phyloP scores from a whole-genome alignment of 2,797 vertebrate genomes.

The Chelonia mydas region DNA sequence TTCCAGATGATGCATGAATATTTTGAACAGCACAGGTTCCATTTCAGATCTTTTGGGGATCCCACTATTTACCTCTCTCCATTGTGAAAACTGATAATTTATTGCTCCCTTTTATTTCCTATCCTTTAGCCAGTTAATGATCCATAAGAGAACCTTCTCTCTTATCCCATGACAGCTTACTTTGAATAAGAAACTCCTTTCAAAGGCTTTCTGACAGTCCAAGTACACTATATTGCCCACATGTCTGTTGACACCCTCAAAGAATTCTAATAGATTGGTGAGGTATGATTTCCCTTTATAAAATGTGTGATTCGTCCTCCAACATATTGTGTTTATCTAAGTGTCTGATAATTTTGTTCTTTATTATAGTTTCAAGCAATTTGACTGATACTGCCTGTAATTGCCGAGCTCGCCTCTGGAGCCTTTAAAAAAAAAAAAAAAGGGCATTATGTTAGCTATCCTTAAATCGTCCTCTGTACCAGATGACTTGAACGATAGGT shows the following conservation, averaged over 20 bases:
- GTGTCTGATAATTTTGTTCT: not conserved
- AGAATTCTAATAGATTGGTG: not conserved
- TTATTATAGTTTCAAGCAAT: not conserved
- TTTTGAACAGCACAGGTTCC: no score
- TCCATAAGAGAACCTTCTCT: not conserved
- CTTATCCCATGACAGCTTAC: not conserved
- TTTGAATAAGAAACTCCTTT: not conserved
- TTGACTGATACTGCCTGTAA: not conserved
- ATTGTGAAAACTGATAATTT: not conserved
- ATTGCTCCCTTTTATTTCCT: not conserved
- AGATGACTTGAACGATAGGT: not conserved
- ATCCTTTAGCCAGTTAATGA: not conserved
- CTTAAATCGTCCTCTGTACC: not conserved
- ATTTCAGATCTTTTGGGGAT: no score
- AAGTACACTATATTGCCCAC: not conserved
- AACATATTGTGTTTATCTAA: not conserved
- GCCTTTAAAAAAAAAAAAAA: not conserved
- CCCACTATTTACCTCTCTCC: not conserved
- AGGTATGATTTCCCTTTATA: not conserved
- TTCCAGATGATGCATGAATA: no score
- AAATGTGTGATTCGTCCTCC: not conserved
- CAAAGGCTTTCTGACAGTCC: not conserved
- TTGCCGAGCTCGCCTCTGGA: not conserved
- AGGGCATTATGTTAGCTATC: not conserved
- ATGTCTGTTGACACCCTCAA: not conserved